Conservation (phyloP, 2,888 invertebrate species). For the Ochropacha duplaris region DNA sequence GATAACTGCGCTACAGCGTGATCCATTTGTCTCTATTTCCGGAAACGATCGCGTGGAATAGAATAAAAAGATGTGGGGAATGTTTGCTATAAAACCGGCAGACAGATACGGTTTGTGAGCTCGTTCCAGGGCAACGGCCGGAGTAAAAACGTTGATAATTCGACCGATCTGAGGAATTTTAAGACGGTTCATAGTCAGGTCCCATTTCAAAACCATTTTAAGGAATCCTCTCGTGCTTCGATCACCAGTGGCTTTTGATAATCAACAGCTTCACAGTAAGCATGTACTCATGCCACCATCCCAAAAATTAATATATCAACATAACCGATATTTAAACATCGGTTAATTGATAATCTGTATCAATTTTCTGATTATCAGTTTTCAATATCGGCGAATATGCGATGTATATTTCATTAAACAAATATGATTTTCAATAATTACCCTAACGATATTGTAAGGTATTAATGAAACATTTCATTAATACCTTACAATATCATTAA, state of each 20-base stretch:
- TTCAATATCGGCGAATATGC: background rate
- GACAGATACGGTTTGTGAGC: background rate
- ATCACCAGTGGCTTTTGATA: too few relatives aligned
- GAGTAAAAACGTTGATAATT: slow-evolving; percentile 2
- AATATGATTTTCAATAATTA: slow-evolving; percentile 12
- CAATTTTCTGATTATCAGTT: too few relatives aligned
- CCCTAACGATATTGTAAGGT: slow-evolving; percentile 30
- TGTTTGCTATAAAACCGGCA: slow-evolving; percentile 2
- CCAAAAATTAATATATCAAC: background rate
- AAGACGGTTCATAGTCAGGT: background rate
- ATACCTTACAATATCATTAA: slow-evolving; percentile 51
- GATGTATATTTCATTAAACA: background rate
- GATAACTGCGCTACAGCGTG: slow-evolving; percentile 54
- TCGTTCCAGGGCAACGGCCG: slow-evolving; percentile 6
- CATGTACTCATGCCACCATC: too few relatives aligned
- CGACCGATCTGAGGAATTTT: slow-evolving; percentile 1
- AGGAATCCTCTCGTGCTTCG: too few relatives aligned
- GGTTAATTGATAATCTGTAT: too few relatives aligned
- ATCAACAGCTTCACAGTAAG: too few relatives aligned
- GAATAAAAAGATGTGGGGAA: slow-evolving; percentile 24
- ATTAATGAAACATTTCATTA: slow-evolving; percentile 55
- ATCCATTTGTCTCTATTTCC: slow-evolving; percentile 65
- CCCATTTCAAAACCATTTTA: too few relatives aligned
- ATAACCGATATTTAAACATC: background rate
- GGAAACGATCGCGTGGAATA: slow-evolving; percentile 28